These are phyloP conservation scores for Tachysurus fulvidraco DNA, from an alignment of 2,113 vertebrate species.

Conservation along the genomic window DNA sequence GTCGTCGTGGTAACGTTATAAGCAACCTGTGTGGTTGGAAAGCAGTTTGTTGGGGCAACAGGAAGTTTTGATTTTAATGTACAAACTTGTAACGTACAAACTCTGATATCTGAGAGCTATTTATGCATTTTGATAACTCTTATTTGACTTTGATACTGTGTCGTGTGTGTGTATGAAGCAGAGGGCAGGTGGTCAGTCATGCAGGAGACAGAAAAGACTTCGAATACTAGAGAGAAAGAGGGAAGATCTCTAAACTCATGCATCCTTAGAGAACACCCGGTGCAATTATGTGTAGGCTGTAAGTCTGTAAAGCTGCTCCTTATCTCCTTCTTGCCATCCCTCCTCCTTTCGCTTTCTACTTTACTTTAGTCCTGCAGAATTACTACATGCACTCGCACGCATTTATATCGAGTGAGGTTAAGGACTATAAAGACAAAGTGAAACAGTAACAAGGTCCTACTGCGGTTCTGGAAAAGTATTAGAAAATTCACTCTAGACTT, in stretches of 20 bases:
- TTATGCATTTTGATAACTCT: neutral
- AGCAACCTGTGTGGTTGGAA: slow-evolving; percentile 5
- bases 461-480: neutral
- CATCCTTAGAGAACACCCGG: neutral
- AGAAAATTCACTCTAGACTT: neutral
- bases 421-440: neutral
- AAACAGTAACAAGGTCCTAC: neutral
- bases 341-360: slow-evolving; percentile 1
- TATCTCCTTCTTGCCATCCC: neutral
- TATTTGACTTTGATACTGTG: neutral
- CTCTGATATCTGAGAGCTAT: neutral
- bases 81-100: neutral
- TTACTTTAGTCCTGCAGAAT: neutral
- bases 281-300: slow-evolving; percentile 36
- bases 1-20: slow-evolving; percentile 46
- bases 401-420: neutral
- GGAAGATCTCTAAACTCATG: neutral
- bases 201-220: slow-evolving; percentile 31
- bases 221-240: neutral
- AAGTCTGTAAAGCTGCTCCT: slow-evolving; percentile 32
- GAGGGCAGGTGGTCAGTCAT: slow-evolving; percentile 39
- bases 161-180: neutral
- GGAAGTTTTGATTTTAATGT: slow-evolving; percentile 12
- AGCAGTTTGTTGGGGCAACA: neutral
- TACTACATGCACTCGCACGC: neutral